Conservation (phyloP, 2,888 invertebrate species). For the Beris chalybata region DNA sequence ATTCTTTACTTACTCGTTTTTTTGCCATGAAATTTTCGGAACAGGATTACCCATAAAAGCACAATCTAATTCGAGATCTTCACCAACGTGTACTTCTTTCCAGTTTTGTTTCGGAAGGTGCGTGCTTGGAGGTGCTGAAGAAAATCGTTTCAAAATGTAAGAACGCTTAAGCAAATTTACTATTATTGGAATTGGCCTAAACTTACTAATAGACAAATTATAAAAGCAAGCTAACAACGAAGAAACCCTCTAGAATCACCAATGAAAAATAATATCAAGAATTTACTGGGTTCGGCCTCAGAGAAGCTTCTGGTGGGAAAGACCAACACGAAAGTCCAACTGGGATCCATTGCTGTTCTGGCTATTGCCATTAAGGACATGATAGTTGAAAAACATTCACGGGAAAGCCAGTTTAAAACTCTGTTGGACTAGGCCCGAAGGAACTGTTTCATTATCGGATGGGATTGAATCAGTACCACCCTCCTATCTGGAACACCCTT, state of each 20-base stretch:
- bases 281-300: too few species aligned
- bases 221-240: not conserved
- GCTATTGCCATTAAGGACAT: too few species aligned
- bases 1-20: constrained; percentile 37
- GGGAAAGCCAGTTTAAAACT: too few species aligned
- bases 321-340: too few species aligned
- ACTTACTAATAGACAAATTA: not conserved
- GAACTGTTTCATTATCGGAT: too few species aligned
- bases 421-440: too few species aligned
- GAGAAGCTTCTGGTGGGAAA: too few species aligned
- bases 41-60: constrained; percentile 39
- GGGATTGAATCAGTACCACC: too few species aligned
- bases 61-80: constrained; percentile 39
- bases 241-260: not conserved
- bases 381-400: not conserved
- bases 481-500: too few species aligned
- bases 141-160: not conserved
- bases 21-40: constrained; percentile 40
- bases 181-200: not conserved
- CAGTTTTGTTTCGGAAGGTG: constrained; percentile 33
- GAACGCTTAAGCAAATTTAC: not conserved
- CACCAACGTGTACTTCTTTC: constrained; percentile 35
- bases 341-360: too few species aligned
- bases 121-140: constrained; percentile 35
- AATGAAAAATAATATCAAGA: too few species aligned